Evolutionary conservation across 1,140 invertebrate species (phyloP).

Genomic region (Drosophila repleta): DNA sequence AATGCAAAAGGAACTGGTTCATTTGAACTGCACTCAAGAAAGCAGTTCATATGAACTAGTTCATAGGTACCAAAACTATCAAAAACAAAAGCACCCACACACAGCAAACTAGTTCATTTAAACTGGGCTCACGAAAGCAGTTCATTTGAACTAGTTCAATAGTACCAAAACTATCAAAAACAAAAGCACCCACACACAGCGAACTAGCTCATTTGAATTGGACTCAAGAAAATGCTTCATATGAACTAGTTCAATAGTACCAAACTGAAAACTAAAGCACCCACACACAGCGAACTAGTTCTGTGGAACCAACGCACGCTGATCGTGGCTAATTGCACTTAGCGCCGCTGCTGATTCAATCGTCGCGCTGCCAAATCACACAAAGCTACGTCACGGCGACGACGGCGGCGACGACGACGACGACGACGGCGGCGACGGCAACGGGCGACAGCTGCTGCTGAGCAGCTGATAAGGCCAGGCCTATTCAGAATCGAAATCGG

Average conservation of each 20-base stretch:
- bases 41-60: neutral
- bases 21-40: conserved; percentile 3
- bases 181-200: too few species aligned
- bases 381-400: conserved; percentile 1
- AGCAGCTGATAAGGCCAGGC: conserved; percentile 7
- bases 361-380: conserved; percentile 1
- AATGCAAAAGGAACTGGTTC: neutral
- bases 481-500: neutral
- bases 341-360: conserved; percentile 1
- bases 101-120: too few species aligned
- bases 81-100: neutral
- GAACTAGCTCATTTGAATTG: too few species aligned
- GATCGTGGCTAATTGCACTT: conserved; percentile 11
- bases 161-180: neutral
- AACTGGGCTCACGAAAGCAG: too few species aligned
- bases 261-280: neutral
- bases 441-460: neutral
- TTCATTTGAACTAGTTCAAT: too few species aligned
- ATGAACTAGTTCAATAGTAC: too few species aligned
- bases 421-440: neutral
- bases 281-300: neutral
- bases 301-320: neutral
- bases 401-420: neutral
- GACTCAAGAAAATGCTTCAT: too few species aligned
- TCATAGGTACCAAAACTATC: too few species aligned